Base-by-base conservation (phyloP, 92 coral and sea anemone genomes). In the Metridium senile region DNA sequence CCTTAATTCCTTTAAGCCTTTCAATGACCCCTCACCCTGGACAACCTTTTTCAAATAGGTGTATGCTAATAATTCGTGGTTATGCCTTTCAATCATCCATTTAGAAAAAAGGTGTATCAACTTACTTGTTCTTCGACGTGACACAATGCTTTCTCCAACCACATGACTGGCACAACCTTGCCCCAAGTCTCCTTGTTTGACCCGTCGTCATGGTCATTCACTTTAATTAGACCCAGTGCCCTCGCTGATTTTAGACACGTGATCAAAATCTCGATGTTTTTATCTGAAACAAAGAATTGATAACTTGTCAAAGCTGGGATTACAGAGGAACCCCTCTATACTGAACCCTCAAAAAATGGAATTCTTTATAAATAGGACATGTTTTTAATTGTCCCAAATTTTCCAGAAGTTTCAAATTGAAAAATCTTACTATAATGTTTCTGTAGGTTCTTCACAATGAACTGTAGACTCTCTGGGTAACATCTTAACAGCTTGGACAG, bases 191-290 rank as follows among this genome's bases (percentile, higher is more conserved):
- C 80, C 17, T 33, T 27, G 0, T 28, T 32, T 17, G 1, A 29
- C 20, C 11, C 53, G 1, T n/a, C 34, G 46, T 34, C 56, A 39
- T 80, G 45, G 28, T 70, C 35, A 66, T 80, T 54, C 19, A 86
- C 78, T 26, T 85, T 80, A 23, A 92, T 75, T 23, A 92, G 66
- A 1, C 99, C 99, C 74, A 83, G 85, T 74, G 79, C 76, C 53
- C 99, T 75, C 34, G 99, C 99, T 57, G 91, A 92, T 87, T 92
- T 95, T 23, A 95, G 85, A 78, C 97, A 89, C 49, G 99, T 92
- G 23, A 92, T 80, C 9, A 95, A 80, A 47, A 86, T 70, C 57
- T 75, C 75, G 26, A 81, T 73, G 47, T 79, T 58, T 29, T 77
- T 67, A 33, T 80, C 87, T 70, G 77, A 43, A 54, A 75, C 34